Base-by-base conservation (phyloP, 1,140 invertebrate species). In the Carposina sasakii region DNA sequence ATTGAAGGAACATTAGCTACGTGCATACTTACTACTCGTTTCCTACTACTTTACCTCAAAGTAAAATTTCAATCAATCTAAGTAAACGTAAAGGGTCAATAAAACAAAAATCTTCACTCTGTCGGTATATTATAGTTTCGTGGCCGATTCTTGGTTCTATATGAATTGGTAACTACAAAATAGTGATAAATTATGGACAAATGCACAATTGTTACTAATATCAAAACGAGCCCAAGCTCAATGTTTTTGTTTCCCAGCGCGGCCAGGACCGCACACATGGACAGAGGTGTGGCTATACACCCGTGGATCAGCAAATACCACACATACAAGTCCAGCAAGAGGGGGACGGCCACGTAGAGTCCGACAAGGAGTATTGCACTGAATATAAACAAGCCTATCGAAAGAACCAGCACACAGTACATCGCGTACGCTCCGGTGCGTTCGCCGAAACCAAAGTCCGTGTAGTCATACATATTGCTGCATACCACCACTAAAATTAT, bases 131-230 rank as follows among this genome's bases (percentile, higher is more conserved):
- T n/a, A n/a, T n/a, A n/a, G n/a, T n/a, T n/a, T n/a, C n/a, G n/a
- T n/a, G n/a, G n/a, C n/a, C n/a, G n/a, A n/a, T n/a, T n/a, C n/a
- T n/a, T n/a, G n/a, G n/a, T 48, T 48, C 45, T 37, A 39, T 48
- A 48, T 28, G 33, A 37, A 24, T 48, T 48, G 2, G 34, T 22
- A 19, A 26, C 48, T 16, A 34, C 15, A 28, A 51, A 43, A 50
- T 46, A 50, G 43, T 50, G 42, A 23, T 52, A 48, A 17, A 34
- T 23, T 26, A 26, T 23, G 12, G 34, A 39, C 20, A 48, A 9
- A 39, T 37, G n/a, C n/a, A n/a, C n/a, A n/a, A n/a, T n/a, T n/a
- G n/a, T n/a, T n/a, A n/a, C n/a, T n/a, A n/a, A n/a, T n/a, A n/a
- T n/a, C n/a, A n/a, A n/a, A n/a, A n/a, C n/a, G n/a, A n/a, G n/a